A percentile compares a stretch with the other conserved stretches of the same genome.
phyloP scores from a whole-genome alignment of 2,113 vertebrate genomes.

The Haplotaxodon microlepis region DNA sequence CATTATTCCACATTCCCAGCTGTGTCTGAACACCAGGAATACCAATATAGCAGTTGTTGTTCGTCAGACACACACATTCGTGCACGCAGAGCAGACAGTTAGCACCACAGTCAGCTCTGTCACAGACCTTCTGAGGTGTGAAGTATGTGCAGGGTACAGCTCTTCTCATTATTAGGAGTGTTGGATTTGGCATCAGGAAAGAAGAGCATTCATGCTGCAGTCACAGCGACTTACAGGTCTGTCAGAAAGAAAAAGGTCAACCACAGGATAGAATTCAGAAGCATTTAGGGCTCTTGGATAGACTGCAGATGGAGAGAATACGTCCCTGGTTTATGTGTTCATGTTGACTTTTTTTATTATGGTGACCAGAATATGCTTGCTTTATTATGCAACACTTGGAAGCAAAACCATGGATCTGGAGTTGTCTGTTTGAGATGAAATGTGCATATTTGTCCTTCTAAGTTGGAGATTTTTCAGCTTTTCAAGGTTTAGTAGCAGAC shows the following conservation, averaged over 20 bases:
- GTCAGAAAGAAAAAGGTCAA: conserved; percentile 37
- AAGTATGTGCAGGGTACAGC: conserved; percentile 21
- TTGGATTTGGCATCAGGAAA: conserved; percentile 30
- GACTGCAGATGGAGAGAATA: not conserved
- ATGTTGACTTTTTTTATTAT: conserved; percentile 33
- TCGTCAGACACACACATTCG: not conserved
- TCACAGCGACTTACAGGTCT: conserved; percentile 49
- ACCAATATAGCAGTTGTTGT: not conserved
- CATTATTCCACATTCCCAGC: conserved; percentile 34
- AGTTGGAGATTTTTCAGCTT: not conserved
- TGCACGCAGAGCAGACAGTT: not conserved
- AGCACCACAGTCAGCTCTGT: not conserved
- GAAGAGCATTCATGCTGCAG: conserved; percentile 37
- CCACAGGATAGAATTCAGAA: conserved; percentile 36
- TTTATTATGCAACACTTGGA: conserved; percentile 29
- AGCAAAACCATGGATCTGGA: not conserved
- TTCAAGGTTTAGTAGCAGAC: not conserved
- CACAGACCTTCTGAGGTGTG: conserved; percentile 33
- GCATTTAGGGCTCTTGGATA: conserved; percentile 44
- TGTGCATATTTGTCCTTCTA: not conserved
- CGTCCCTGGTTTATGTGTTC: conserved; percentile 12
- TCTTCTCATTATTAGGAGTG: conserved; percentile 27
- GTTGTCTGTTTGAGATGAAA: not conserved
- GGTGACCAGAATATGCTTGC: conserved; percentile 12
- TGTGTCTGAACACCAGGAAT: conserved; percentile 33